Percentiles rank a stretch among this genome's conserved stretches.
Conservation (phyloP, 2,797 vertebrate genomes). For the Synaphobranchus kaupii region DNA sequence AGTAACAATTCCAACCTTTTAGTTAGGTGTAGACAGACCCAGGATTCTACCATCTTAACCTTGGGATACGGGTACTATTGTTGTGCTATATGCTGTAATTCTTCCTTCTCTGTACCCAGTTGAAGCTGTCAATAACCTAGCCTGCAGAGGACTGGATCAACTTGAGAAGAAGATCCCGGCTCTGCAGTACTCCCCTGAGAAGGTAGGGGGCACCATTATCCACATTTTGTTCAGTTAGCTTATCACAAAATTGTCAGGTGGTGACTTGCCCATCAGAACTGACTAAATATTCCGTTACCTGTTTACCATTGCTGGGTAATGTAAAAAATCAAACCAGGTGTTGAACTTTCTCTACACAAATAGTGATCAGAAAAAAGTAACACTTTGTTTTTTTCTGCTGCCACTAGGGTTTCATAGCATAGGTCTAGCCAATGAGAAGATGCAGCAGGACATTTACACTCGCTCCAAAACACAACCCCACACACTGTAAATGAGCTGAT, state of each 20-base stretch:
- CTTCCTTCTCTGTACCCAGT: constrained; percentile 58
- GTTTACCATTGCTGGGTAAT: too few species aligned
- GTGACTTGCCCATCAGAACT: neutral
- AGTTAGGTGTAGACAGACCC: too few species aligned
- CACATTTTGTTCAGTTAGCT: neutral
- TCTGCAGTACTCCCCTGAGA: constrained; percentile 72
- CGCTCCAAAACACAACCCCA: neutral
- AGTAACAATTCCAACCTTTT: too few species aligned
- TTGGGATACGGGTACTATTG: neutral
- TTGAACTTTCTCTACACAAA: too few species aligned
- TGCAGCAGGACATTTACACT: neutral
- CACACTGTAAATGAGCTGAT: neutral
- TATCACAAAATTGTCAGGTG: neutral
- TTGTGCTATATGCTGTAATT: neutral
- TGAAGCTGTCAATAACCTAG: constrained; percentile 69
- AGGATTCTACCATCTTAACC: neutral
- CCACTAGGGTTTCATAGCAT: neutral
- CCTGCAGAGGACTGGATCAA: constrained; percentile 75
- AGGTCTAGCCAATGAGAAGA: neutral
- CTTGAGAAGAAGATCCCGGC: constrained; percentile 78
- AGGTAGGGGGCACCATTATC: constrained; percentile 57
- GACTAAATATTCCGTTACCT: neutral
- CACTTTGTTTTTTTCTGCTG: neutral
- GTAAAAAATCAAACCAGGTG: too few species aligned
- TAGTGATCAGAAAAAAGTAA: too few species aligned